Evolutionary conservation across 2,113 vertebrate genomes (phyloP).

Genomic region (Stigmatopora argus): DNA sequence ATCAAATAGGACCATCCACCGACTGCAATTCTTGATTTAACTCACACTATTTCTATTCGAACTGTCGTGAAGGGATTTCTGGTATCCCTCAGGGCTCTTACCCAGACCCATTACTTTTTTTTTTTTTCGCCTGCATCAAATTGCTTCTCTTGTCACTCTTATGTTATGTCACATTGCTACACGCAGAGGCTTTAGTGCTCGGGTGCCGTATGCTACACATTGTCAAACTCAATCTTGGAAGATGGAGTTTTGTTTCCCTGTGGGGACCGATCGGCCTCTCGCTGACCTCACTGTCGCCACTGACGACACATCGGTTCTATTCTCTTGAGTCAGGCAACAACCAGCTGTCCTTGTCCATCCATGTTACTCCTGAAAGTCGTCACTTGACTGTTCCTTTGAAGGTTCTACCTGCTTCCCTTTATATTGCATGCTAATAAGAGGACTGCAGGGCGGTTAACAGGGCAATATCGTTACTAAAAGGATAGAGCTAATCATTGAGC

Average conservation of each 20-base stretch:
- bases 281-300: constrained; percentile 1
- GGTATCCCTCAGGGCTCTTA: constrained; percentile 1
- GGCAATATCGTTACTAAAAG: background rate
- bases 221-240: constrained; percentile 7
- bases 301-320: background rate
- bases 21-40: background rate
- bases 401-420: background rate
- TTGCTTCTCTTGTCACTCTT: background rate
- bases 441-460: background rate
- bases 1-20: too few relatives aligned
- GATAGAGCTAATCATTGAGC: background rate
- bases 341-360: constrained; percentile 5
- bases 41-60: background rate
- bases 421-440: background rate
- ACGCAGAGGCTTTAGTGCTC: background rate
- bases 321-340: constrained; percentile 1
- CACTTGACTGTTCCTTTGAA: background rate
- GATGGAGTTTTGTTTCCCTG: background rate
- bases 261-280: constrained; percentile 5
- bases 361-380: background rate
- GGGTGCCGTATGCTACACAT: background rate
- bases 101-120: background rate
- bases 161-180: constrained; percentile 1
- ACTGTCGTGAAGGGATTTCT: background rate
- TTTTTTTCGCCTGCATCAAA: background rate